Percentiles rank a stretch among this genome's conserved stretches.
phyloP scores from a whole-genome alignment of 1,140 invertebrate genomes.

The Drosophila rhopaloa region DNA sequence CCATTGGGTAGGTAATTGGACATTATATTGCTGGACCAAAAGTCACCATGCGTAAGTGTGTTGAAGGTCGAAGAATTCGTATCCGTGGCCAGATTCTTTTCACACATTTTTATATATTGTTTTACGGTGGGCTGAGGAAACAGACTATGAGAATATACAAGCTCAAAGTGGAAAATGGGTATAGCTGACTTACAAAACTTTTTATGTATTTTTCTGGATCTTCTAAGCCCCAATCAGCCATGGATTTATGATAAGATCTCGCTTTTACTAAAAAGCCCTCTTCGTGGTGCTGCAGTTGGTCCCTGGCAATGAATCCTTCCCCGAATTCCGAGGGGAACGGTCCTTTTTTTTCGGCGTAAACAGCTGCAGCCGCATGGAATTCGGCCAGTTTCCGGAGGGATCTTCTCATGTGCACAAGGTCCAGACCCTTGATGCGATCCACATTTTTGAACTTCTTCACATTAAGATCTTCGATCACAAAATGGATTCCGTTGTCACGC shows the following conservation, averaged over 20 bases:
- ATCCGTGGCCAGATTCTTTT: slow-evolving; percentile 22
- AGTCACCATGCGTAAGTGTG: slow-evolving; percentile 88
- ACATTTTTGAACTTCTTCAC: slow-evolving; percentile 63
- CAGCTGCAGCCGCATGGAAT: slow-evolving; percentile 86
- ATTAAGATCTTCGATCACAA: slow-evolving; percentile 65
- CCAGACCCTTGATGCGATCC: slow-evolving; percentile 85
- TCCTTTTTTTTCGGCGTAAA: slow-evolving; percentile 56
- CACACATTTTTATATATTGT: slow-evolving; percentile 44
- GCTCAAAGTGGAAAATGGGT: not conserved
- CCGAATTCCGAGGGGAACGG: slow-evolving; percentile 42
- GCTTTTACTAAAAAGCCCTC: slow-evolving; percentile 14
- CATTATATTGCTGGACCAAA: slow-evolving; percentile 84
- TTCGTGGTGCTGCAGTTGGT: not conserved
- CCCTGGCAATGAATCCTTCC: slow-evolving; percentile 46
- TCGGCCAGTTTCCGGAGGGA: slow-evolving; percentile 86
- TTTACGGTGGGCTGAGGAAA: slow-evolving; percentile 43
- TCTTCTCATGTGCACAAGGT: slow-evolving; percentile 85
- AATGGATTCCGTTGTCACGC: slow-evolving; percentile 44
- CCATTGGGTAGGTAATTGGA: slow-evolving; percentile 74
- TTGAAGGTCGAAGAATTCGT: slow-evolving; percentile 85
- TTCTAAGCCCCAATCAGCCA: slow-evolving; percentile 55
- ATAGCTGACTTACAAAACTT: slow-evolving; percentile 50
- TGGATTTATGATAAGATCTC: slow-evolving; percentile 43
- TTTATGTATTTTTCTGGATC: slow-evolving; percentile 61
- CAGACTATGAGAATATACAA: not conserved